Percentiles rank a stretch among this genome's conserved stretches.
These are phyloP conservation scores for Agrypnus murinus DNA, from an alignment of 2,888 invertebrate species.

Conservation along the genomic window DNA sequence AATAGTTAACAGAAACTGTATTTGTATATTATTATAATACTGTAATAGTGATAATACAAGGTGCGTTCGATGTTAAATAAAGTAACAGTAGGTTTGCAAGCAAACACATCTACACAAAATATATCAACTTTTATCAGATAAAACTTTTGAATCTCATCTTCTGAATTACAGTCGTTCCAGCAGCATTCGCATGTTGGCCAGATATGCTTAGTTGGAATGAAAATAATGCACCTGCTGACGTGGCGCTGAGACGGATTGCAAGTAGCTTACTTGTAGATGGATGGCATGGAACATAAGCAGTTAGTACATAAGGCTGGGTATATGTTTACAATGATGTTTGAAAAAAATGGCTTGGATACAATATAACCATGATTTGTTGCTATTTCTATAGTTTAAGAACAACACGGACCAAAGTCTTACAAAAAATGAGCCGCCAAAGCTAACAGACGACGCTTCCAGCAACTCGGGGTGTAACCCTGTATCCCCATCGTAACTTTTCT, in stretches of 20 bases:
- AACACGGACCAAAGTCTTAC: constrained; percentile 51
- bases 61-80: constrained; percentile 72
- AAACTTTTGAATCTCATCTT: constrained; percentile 54
- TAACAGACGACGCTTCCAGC: constrained; percentile 54
- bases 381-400: constrained; percentile 51
- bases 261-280: constrained; percentile 61
- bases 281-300: constrained; percentile 71
- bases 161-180: constrained; percentile 58
- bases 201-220: constrained; percentile 50
- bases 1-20: constrained; percentile 58
- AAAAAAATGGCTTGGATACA: constrained; percentile 57
- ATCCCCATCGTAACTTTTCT: constrained; percentile 49
- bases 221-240: constrained; percentile 45
- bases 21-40: constrained; percentile 60
- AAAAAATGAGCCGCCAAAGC: constrained; percentile 55
- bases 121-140: constrained; percentile 60
- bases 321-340: constrained; percentile 60
- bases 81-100: constrained; percentile 68
- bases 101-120: constrained; percentile 71
- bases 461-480: constrained; percentile 51
- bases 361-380: constrained; percentile 53
- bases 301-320: constrained; percentile 63
- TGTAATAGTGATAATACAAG: constrained; percentile 61
- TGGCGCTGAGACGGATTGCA: constrained; percentile 56
- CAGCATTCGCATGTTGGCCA: constrained; percentile 57